Percentiles rank a stretch among this genome's conserved stretches.
These are phyloP conservation scores for Tympanoctomys barrerae DNA, from an alignment of 2,797 vertebrate genomes.

Conservation along the genomic window DNA sequence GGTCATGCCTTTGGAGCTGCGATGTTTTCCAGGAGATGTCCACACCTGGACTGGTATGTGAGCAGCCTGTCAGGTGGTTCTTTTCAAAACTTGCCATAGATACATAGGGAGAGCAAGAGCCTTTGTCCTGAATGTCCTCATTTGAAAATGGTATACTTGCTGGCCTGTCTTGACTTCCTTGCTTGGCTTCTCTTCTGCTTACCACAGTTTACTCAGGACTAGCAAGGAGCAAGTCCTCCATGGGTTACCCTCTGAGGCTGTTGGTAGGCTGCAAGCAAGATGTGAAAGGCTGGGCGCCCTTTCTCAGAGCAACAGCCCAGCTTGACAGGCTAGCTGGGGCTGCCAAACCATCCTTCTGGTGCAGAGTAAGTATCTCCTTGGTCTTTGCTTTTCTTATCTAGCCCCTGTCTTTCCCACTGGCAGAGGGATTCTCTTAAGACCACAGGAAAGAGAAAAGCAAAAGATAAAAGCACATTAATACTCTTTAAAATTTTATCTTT, in stretches of 20 bases:
- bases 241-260: background rate
- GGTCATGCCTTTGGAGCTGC: background rate
- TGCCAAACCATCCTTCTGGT: background rate
- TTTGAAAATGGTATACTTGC: background rate
- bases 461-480: background rate
- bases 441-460: background rate
- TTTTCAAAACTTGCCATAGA: background rate
- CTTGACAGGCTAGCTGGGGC: background rate
- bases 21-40: background rate
- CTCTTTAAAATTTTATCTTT: background rate
- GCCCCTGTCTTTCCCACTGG: background rate
- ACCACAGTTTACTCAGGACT: background rate
- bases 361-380: background rate
- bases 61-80: background rate
- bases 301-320: background rate
- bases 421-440: background rate
- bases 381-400: background rate
- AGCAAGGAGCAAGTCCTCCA: background rate
- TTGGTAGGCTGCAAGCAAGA: background rate
- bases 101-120: background rate
- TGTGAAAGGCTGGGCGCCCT: background rate
- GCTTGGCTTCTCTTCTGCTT: background rate
- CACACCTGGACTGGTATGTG: background rate
- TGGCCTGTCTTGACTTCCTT: background rate
- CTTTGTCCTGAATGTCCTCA: background rate